Evolutionary conservation across 1,140 invertebrate genomes (phyloP).

Genomic region (Zaprionus africanus): DNA sequence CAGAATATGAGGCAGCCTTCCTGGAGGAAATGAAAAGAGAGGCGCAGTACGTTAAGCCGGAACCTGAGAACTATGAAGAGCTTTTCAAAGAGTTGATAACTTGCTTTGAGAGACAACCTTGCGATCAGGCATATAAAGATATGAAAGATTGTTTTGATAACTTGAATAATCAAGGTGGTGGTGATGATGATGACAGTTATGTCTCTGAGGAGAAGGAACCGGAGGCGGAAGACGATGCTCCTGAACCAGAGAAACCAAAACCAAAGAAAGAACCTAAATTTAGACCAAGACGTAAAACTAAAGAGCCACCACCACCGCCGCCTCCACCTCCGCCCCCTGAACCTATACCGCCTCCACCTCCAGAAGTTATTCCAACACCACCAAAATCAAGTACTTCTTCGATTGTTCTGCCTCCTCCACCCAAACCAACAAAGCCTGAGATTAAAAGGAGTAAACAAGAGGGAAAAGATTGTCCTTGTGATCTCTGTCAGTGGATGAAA

Average conservation of each 20-base stretch:
- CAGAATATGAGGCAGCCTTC: background rate
- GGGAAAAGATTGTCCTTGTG: constrained; percentile 51
- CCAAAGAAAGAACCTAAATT: too few relatives aligned
- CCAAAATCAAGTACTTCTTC: too few relatives aligned
- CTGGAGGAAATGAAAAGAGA: background rate
- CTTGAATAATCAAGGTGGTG: background rate
- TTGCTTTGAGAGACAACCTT: background rate
- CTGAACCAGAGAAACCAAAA: background rate
- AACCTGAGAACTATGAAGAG: background rate
- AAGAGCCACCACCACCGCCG: constrained; percentile 20
- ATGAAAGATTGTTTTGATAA: background rate
- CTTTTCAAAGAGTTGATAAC: background rate
- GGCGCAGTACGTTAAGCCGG: background rate
- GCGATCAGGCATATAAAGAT: background rate
- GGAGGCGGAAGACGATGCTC: background rate
- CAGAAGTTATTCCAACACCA: too few relatives aligned
- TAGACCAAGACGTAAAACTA: too few relatives aligned
- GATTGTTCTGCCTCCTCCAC: background rate
- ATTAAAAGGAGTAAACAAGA: background rate
- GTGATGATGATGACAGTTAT: background rate
- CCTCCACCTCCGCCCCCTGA: background rate
- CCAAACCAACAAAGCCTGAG: background rate
- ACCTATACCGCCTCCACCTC: too few relatives aligned
- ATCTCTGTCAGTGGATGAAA: constrained; percentile 48
- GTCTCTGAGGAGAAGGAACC: background rate